Evolutionary conservation across 1,140 invertebrate species (phyloP).

Genomic region (Thereuonema tuberculata): DNA sequence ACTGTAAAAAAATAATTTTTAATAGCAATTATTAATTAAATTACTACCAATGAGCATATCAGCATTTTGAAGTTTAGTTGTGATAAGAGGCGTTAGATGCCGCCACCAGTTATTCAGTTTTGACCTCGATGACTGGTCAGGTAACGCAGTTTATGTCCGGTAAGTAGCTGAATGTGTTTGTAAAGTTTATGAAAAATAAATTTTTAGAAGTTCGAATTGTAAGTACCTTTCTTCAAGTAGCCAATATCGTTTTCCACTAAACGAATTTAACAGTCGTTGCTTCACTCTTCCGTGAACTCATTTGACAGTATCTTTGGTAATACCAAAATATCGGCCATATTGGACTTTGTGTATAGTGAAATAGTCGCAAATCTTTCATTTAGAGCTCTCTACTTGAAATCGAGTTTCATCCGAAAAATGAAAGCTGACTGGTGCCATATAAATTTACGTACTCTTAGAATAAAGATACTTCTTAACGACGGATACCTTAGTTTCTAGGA

Average conservation of each 20-base stretch:
- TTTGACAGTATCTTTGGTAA: neutral
- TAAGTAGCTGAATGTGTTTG: neutral
- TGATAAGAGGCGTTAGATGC: neutral
- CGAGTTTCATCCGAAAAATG: too few species aligned
- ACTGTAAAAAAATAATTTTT: too few species aligned
- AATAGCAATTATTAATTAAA: too few species aligned
- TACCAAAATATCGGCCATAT: neutral
- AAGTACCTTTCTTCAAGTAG: too few species aligned
- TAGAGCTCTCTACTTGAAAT: too few species aligned
- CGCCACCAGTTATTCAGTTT: neutral
- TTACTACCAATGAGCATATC: too few species aligned
- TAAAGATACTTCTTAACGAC: neutral
- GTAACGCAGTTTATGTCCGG: neutral
- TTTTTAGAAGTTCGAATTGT: neutral
- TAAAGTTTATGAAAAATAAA: neutral
- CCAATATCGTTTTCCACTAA: neutral
- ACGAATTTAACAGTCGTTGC: neutral
- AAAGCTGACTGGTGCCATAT: too few species aligned
- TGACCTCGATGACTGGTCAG: slow-evolving; percentile 5
- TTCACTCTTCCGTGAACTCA: neutral
- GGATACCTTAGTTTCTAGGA: neutral
- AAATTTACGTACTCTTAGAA: neutral
- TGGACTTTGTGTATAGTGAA: neutral
- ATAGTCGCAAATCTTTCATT: neutral
- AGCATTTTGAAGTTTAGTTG: too few species aligned